Base-by-base conservation (phyloP, 2,888 invertebrate species). In the Melanargia galathea region DNA sequence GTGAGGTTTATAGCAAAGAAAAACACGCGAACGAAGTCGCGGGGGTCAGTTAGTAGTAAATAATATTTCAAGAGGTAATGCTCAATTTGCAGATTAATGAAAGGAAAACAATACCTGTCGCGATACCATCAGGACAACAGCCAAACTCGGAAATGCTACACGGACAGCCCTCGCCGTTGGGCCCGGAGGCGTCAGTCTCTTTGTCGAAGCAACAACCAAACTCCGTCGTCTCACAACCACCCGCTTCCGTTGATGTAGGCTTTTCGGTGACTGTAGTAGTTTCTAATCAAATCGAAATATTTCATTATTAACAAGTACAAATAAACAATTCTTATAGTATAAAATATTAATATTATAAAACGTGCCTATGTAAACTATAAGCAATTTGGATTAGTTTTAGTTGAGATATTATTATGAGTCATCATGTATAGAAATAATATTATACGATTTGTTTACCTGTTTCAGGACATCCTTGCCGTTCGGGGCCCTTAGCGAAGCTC, bases 141-240 rank as follows among this genome's bases (percentile, higher is more conserved):
- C 95, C 95, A 74, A 92, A 95, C 73, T 93, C 90, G 38, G 93
- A 92, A 58, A 87, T 82, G 7, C 90, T 88, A 71, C 95, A 95
- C 8, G 93, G 92, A 67, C 94, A 95, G 35, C 95, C 96, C 65
- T 93, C 92, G 62, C 92, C 92, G 69, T 94, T 90, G 1, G 93
- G 92, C 8, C 96, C 96, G 48, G 87, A 81, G 2, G 95, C 94
- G 48, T 82, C 76, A 0, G 93, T 94, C 33, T 87, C 85, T 16
- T 93, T 93, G 81, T 96, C 96, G 7, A 93, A 92, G 76, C 97
- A 97, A 75, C 97, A 97, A 13, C 97, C 97, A 73, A 93, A 94
- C 52, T 93, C 83, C 0, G 93, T 86, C 46, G 79, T 83, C 0
- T 79, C 80, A 71, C 95, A 95, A 55, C 88, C 86, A 65, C 80